Evolutionary conservation across 2,888 invertebrate species (phyloP), one percentile per base, ranked within the genome.

Genomic region (Acanthosepion esculentum): DNA sequence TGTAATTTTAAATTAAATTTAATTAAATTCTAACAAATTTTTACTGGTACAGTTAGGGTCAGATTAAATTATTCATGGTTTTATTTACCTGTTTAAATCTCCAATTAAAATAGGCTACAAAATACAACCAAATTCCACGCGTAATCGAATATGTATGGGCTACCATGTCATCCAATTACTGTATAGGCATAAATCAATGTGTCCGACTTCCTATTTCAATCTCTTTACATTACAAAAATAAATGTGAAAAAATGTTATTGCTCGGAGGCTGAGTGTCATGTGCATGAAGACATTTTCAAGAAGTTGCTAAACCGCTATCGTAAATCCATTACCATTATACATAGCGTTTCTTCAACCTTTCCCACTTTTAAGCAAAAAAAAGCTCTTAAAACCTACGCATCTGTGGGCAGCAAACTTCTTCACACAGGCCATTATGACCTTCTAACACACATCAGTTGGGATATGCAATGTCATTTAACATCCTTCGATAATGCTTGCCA

Each of bases 81-180:
- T 53, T 53, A 26, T 29, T 64, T 29, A 26, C 8, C 29, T 5
- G 26, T 29, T 29, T n/a, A 78, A 10, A 78, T 12, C 7, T 78
- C n/a, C 78, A 78, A 78, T 78, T 78, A 7, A 12, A 78, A n/a
- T 78, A 15, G 29, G n/a, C n/a, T n/a, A 78, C 12, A 78, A n/a
- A n/a, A 78, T n/a, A 64, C 23, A n/a, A 78, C 23, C 8, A 78
- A 78, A 78, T 33, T 12, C n/a, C 10, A 33, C 12, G 20, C 23
- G 59, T 59, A 78, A 78, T 78, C 78, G 78, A 78, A 78, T 78
- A 78, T 78, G n/a, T 78, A n/a, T 78, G 78, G 78, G 33, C n/a
- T 78, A 0, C n/a, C n/a, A n/a, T 33, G 5, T 78, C n/a, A n/a
- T n/a, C 33, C n/a, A 78, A 12, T n/a, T 78, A 78, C 78, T 12